Percentiles rank a stretch among this genome's conserved stretches.
Conservation (phyloP, 2,888 invertebrate genomes). For the Hyalella azteca region DNA sequence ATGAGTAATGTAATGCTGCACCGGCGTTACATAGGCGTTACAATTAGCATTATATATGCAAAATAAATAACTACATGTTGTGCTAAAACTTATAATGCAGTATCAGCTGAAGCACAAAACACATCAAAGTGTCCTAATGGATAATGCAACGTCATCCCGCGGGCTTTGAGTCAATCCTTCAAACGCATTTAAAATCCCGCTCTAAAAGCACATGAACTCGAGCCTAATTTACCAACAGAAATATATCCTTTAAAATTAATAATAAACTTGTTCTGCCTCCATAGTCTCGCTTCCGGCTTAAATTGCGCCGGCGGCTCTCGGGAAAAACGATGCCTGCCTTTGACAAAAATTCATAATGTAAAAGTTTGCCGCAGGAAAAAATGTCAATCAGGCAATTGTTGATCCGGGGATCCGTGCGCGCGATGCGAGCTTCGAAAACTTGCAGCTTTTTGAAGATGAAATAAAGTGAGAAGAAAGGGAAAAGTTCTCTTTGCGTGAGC, state of each 20-base stretch:
- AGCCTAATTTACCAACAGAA: slow-evolving; percentile 6
- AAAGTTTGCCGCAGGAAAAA: slow-evolving; percentile 26
- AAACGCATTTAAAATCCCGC: background rate
- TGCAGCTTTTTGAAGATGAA: too few relatives aligned
- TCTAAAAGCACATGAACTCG: background rate
- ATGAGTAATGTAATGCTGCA: too few relatives aligned
- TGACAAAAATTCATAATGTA: slow-evolving; percentile 7
- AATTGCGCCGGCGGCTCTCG: background rate
- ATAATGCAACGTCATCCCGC: too few relatives aligned
- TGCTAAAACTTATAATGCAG: too few relatives aligned
- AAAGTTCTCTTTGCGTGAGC: too few relatives aligned
- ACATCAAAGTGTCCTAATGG: too few relatives aligned
- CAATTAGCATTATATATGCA: too few relatives aligned
- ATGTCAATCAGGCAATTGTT: slow-evolving; percentile 26
- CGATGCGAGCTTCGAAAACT: too few relatives aligned
- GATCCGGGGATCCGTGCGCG: background rate
- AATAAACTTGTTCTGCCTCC: slow-evolving; percentile 22
- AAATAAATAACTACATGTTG: too few relatives aligned
- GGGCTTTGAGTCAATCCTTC: background rate
- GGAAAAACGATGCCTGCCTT: background rate
- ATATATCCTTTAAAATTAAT: slow-evolving; percentile 1
- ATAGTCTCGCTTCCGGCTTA: slow-evolving; percentile 30
- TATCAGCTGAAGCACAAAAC: too few relatives aligned
- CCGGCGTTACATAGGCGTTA: too few relatives aligned
- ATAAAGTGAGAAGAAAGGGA: too few relatives aligned